Conservation (phyloP, 2,888 invertebrate genomes). For the Amitus sp. region DNA sequence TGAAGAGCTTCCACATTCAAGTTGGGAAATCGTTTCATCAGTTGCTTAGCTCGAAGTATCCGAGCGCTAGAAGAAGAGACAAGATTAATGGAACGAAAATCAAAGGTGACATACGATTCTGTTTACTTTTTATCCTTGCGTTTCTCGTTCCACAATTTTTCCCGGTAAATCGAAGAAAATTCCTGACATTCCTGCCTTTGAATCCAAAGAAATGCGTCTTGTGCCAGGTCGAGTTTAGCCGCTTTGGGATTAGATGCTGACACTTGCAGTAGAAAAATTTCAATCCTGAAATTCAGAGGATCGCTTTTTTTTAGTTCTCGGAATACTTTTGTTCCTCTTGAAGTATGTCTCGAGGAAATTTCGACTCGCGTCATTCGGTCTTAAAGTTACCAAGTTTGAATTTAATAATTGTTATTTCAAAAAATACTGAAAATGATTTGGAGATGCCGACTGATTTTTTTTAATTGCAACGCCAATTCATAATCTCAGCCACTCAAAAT, state of each 20-base stretch:
- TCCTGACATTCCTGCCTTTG: constrained; percentile 72
- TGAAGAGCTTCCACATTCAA: constrained; percentile 77
- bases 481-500: too few relatives aligned
- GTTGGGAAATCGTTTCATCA: constrained; percentile 79
- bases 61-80: constrained; percentile 53
- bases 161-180: constrained; percentile 73
- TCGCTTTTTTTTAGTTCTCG: too few relatives aligned
- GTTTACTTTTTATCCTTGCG: constrained; percentile 70
- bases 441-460: too few relatives aligned
- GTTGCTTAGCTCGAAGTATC: constrained; percentile 48
- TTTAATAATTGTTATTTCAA: too few relatives aligned
- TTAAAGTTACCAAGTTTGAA: too few relatives aligned
- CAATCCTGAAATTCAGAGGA: constrained; percentile 56
- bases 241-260: constrained; percentile 76
- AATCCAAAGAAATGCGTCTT: constrained; percentile 70
- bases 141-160: constrained; percentile 72
- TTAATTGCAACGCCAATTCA: too few relatives aligned
- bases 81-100: neutral
- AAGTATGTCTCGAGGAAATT: too few relatives aligned
- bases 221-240: constrained; percentile 75
- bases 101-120: too few relatives aligned
- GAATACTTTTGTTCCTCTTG: too few relatives aligned
- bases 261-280: constrained; percentile 61
- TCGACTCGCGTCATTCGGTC: too few relatives aligned
- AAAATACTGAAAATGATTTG: too few relatives aligned